A percentile compares a stretch with the other conserved stretches of the same genome.
Conservation (phyloP, 2,888 invertebrate species). For the Galeopsomyia nigrocyanea region DNA sequence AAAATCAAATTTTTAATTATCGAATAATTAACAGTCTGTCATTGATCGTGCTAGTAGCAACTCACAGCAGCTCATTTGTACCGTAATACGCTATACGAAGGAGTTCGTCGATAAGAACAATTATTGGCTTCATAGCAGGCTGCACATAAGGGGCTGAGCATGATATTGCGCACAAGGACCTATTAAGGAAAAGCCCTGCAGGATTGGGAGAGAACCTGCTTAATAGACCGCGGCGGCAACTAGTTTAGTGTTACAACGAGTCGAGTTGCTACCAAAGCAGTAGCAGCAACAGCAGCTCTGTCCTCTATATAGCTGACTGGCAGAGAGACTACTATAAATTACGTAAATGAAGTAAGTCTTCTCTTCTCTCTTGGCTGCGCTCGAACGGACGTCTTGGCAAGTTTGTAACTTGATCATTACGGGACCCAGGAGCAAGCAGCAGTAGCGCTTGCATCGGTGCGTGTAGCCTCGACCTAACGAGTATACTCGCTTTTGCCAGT, state of each 20-base stretch:
- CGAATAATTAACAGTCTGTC: too few relatives aligned
- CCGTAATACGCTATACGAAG: too few relatives aligned
- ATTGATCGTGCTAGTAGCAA: too few relatives aligned
- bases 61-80: too few relatives aligned
- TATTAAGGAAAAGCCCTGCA: slow-evolving; percentile 40
- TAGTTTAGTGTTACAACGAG: slow-evolving; percentile 60
- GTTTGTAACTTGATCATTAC: slow-evolving; percentile 63
- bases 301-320: slow-evolving; percentile 52
- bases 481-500: too few relatives aligned
- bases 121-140: too few relatives aligned
- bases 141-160: not conserved
- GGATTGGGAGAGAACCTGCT: slow-evolving; percentile 45
- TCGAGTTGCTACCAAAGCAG: slow-evolving; percentile 34
- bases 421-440: slow-evolving; percentile 39
- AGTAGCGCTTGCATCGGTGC: too few relatives aligned
- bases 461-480: too few relatives aligned
- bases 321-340: slow-evolving; percentile 60
- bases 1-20: too few relatives aligned
- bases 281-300: slow-evolving; percentile 46
- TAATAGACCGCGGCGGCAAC: slow-evolving; percentile 55
- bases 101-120: too few relatives aligned
- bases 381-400: slow-evolving; percentile 61
- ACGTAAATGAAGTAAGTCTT: slow-evolving; percentile 63
- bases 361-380: slow-evolving; percentile 41
- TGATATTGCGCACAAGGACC: slow-evolving; percentile 9